Base-by-base conservation (phyloP, 2,797 vertebrate genomes). In the Molossus alvarezi region DNA sequence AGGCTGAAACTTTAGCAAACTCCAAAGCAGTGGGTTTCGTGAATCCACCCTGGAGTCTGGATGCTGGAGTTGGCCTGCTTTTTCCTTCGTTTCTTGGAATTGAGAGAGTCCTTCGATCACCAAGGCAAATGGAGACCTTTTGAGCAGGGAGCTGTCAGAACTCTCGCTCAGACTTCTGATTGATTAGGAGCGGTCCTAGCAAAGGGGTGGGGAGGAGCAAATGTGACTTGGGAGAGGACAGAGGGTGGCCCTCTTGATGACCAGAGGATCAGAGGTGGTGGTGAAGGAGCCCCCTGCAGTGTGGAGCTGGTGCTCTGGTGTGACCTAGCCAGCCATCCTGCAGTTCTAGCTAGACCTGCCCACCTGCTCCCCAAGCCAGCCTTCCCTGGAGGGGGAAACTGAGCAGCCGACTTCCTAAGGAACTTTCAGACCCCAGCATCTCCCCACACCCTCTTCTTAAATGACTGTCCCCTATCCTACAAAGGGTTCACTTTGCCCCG, bases 371-470 rank as follows among this genome's bases (percentile, higher is more conserved):
- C 64, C 75, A 62, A 45, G 53, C 20, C 51, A 29, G 21, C 69
- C 4, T 33, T 80, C 5, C 2, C 5, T 33, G 51, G 77, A 62
- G 60, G 88, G 77, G 21, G 69, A 72, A 57, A 69, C 37, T 0
- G 4, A 41, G 15, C 71, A 53, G 67, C 64, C 91, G 45, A 62
- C 72, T 72, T 92, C 91, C 51, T 71, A 48, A 93, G 84, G 76
- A 88, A 60, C 45, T 33, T 62, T 72, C 29, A 90, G 88, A 84
- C 60, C 18, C 90, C 80, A 11, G 12, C 33, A 33, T 73, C 51
- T 62, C 29, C 27, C 10, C 0, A 0, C 3, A 53, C 25, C 29
- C 18, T 64, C 75, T 51, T 83, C 80, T 65, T 53, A 87, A 67
- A 73, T 51, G 29, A 89, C 23, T 67, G n/a, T 33, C 37, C 58